phyloP scores from a whole-genome alignment of 2,888 invertebrate genomes.

The Dryocosmus kuriphilus region DNA sequence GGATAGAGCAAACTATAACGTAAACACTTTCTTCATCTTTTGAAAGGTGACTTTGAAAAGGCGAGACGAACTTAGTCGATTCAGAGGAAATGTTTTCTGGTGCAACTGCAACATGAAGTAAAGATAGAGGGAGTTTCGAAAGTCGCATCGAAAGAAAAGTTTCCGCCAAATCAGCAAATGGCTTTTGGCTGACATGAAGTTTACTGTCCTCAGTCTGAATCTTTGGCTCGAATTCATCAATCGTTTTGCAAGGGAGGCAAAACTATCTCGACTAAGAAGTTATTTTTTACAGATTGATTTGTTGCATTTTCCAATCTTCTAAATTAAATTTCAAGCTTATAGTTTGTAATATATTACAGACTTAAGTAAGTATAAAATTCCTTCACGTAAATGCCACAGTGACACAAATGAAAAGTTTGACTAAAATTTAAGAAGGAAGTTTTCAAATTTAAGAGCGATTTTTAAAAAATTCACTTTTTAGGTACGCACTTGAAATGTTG shows the following conservation, averaged over 20 bases:
- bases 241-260: conserved; percentile 19
- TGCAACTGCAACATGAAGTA: conserved; percentile 14
- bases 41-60: background rate
- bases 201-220: background rate
- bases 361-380: too few species aligned
- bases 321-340: too few species aligned
- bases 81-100: background rate
- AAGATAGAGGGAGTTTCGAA: conserved; percentile 3
- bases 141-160: conserved; percentile 34
- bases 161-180: conserved; percentile 36
- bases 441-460: too few species aligned
- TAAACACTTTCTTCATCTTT: conserved; percentile 9
- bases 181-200: conserved; percentile 30
- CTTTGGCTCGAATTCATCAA: conserved; percentile 11
- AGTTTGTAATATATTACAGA: too few species aligned
- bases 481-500: too few species aligned
- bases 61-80: background rate
- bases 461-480: too few species aligned
- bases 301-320: too few species aligned
- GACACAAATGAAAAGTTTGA: too few species aligned
- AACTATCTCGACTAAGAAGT: background rate
- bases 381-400: too few species aligned
- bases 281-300: too few species aligned
- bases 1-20: conserved; percentile 2
- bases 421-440: too few species aligned